Evolutionary conservation across 2,888 invertebrate species (phyloP).

Genomic region (Drosophila flavopinicola): DNA sequence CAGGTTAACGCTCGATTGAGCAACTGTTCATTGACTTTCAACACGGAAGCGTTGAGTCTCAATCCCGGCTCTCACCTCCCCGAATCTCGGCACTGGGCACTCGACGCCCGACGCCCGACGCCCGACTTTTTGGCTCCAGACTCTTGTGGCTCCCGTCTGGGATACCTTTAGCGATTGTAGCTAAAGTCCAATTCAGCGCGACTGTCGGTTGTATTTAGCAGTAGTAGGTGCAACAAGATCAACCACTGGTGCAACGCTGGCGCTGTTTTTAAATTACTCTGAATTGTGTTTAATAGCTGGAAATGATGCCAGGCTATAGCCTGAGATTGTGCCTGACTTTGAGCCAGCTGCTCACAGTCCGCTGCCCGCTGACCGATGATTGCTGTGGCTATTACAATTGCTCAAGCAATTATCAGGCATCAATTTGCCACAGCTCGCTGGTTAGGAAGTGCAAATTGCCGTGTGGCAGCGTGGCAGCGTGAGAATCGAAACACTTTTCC

Average conservation of each 20-base stretch:
- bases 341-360: conserved; percentile 29
- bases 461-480: conserved; percentile 65
- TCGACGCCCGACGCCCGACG: neutral
- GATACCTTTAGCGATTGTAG: conserved; percentile 24
- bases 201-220: conserved; percentile 39
- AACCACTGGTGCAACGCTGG: conserved; percentile 22
- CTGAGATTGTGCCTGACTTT: conserved; percentile 23
- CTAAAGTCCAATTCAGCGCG: conserved; percentile 7
- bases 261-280: conserved; percentile 71
- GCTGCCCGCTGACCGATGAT: conserved; percentile 21
- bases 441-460: conserved; percentile 73
- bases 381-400: conserved; percentile 58
- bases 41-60: conserved; percentile 63
- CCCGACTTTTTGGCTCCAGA: conserved; percentile 16
- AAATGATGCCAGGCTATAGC: conserved; percentile 66
- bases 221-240: conserved; percentile 60
- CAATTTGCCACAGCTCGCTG: conserved; percentile 57
- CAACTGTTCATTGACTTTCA: conserved; percentile 72
- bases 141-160: conserved; percentile 26
- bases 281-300: conserved; percentile 79
- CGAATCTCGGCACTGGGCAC: neutral
- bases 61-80: conserved; percentile 19
- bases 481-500: conserved; percentile 71
- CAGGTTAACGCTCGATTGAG: conserved; percentile 76
- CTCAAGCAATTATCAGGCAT: conserved; percentile 69